phyloP scores from a whole-genome alignment of 2,888 invertebrate genomes.

The Rhamnusium bicolor region DNA sequence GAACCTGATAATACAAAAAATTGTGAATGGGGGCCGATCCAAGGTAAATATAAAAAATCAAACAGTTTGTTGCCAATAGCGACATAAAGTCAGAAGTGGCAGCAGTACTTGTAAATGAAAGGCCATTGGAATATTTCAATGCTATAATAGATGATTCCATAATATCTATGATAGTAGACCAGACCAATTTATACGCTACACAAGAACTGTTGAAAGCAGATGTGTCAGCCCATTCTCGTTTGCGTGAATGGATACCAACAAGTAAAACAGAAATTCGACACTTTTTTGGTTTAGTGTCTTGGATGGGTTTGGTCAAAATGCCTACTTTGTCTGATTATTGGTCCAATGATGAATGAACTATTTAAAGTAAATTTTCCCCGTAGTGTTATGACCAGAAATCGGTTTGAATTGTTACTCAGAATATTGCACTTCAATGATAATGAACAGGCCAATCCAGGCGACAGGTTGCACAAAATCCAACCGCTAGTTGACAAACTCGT shows the following conservation, averaged over 20 bases:
- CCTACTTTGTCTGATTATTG: conserved; percentile 26
- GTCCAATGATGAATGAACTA: conserved; percentile 10
- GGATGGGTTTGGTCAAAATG: conserved; percentile 27
- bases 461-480: conserved; percentile 1
- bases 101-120: too few relatives aligned
- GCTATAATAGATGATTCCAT: too few relatives aligned
- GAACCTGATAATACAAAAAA: too few relatives aligned
- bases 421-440: neutral
- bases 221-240: neutral
- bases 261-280: conserved; percentile 15
- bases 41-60: too few relatives aligned
- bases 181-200: too few relatives aligned
- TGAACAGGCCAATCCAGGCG: neutral
- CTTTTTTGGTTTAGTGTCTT: conserved; percentile 24
- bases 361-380: conserved; percentile 15
- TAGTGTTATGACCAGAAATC: neutral
- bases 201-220: too few relatives aligned
- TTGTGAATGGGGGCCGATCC: too few relatives aligned
- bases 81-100: too few relatives aligned
- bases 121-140: too few relatives aligned
- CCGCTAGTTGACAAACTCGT: neutral
- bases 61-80: too few relatives aligned
- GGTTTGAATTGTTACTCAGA: neutral
- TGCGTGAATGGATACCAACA: neutral
- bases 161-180: too few relatives aligned